Base-by-base conservation (phyloP, 2,113 vertebrate species). In the Macrotis lagotis region DNA sequence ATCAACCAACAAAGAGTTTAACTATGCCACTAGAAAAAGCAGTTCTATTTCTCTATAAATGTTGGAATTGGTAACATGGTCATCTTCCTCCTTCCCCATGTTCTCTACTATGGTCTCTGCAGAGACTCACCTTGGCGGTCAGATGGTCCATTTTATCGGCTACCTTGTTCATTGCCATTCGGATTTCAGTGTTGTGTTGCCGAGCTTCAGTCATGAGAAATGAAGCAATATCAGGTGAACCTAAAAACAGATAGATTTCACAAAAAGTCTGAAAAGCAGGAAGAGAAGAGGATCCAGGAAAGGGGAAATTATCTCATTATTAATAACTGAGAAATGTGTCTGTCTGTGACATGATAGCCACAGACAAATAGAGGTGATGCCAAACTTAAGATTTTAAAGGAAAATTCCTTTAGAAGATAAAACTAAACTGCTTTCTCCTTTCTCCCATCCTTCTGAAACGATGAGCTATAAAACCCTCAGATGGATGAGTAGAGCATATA, bases 181-280 rank as follows among this genome's bases (percentile, higher is more conserved):
- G 98, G 97, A 99, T 99, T 97, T 99, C 99, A 0, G 99, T 99
- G 98, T 99, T 99, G 94, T 99, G 99, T 88, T 99, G 99, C n/a
- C 99, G 98, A 44, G 99, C 99, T 95, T 99, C 99, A 0, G 99
- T 99, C 99, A 99, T 99, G 98, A 99, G 95, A 97, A 99, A 99
- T 55, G 99, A 99, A 59, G 99, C 99, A 90, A 99, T 97, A 37
- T 99, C 99, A 53, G 99, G 98, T 1, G 99, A 97, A 89, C 99
- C 99, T 99, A 92, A 59, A 95, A 94, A 95, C 22, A 96, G 47
- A 97, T 47, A 94, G 2, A 96, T 94, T 26, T 50, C 96, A 93
- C 53, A 95, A 95, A 90, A 92, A 47, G 89, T n/a, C n/a, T 3
- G 37, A 74, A 74, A 74, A n/a, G 66, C 25, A 74, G 5, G 14